Percentiles rank a stretch among this genome's conserved stretches.
Evolutionary conservation across 2,797 vertebrate species (phyloP).

Genomic region (Xyrichtys novacula): DNA sequence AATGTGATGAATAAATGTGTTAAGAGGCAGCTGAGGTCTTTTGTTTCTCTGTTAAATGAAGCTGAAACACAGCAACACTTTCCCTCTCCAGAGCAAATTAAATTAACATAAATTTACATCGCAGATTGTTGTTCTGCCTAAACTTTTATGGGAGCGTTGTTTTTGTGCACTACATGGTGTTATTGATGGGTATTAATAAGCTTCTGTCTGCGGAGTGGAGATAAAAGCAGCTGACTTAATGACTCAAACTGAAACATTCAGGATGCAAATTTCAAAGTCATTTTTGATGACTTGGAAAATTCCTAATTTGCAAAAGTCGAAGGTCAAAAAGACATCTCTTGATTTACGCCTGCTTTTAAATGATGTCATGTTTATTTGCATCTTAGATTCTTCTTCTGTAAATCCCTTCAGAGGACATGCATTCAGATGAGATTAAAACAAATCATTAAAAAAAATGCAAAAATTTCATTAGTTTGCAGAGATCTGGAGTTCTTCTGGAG

Average conservation of each 20-base stretch:
- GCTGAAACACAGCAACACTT: constrained; percentile 62
- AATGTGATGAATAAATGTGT: constrained; percentile 46
- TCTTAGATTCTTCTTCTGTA: too few relatives aligned
- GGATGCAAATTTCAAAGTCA: constrained; percentile 35
- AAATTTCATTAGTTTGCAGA: too few relatives aligned
- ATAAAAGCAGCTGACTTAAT: constrained; percentile 44
- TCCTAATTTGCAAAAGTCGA: constrained; percentile 2
- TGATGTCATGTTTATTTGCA: background rate
- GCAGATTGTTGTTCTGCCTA: constrained; percentile 54
- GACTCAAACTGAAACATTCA: constrained; percentile 33
- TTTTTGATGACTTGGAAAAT: constrained; percentile 10
- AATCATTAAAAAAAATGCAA: too few relatives aligned
- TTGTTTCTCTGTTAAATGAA: constrained; percentile 71
- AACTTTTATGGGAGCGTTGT: constrained; percentile 40
- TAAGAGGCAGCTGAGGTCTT: constrained; percentile 53
- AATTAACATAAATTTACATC: constrained; percentile 75
- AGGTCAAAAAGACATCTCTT: background rate
- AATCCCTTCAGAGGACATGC: too few relatives aligned
- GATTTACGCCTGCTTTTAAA: background rate
- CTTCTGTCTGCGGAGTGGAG: constrained; percentile 47
- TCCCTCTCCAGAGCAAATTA: constrained; percentile 60
- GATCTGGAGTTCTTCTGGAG: too few relatives aligned
- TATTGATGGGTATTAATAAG: constrained; percentile 60
- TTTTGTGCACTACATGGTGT: constrained; percentile 54
- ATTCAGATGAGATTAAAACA: too few relatives aligned